phyloP scores from a whole-genome alignment of 2,888 invertebrate genomes.

The Frankliniella fusca region DNA sequence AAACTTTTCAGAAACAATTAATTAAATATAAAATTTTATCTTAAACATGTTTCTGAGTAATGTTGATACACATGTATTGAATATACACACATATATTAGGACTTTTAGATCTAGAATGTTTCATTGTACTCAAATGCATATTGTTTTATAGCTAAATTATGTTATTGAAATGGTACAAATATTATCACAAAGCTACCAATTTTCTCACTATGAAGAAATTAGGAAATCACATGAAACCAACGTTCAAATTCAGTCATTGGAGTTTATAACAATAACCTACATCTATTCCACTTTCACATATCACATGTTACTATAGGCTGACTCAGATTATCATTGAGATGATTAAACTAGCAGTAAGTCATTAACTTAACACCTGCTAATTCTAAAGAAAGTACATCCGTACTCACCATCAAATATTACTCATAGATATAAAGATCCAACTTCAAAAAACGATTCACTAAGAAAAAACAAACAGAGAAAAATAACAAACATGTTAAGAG shows the following conservation, averaged over 20 bases:
- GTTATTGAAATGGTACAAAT: not conserved
- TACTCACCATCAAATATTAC: not conserved
- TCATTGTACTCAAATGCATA: not conserved
- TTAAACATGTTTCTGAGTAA: no score
- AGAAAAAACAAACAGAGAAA: not conserved
- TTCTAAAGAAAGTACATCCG: not conserved
- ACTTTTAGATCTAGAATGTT: no score
- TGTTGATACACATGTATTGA: no score
- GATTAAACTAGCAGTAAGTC: no score
- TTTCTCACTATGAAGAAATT: not conserved
- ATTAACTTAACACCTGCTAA: no score
- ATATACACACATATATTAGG: no score
- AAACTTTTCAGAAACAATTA: no score
- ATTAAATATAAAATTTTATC: no score
- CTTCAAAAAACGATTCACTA: not conserved
- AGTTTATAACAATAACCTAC: constrained; percentile 5
- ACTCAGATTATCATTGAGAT: not conserved
- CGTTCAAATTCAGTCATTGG: constrained; percentile 3
- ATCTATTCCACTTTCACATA: not conserved
- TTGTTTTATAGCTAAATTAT: not conserved
- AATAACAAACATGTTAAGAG: not conserved
- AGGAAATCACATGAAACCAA: not conserved
- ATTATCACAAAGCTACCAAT: constrained; percentile 8
- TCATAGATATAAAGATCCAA: not conserved
- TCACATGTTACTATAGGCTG: not conserved